These are phyloP conservation scores for Paracyclopina nana DNA, from an alignment of 1,140 invertebrate genomes.

Conservation along the genomic window DNA sequence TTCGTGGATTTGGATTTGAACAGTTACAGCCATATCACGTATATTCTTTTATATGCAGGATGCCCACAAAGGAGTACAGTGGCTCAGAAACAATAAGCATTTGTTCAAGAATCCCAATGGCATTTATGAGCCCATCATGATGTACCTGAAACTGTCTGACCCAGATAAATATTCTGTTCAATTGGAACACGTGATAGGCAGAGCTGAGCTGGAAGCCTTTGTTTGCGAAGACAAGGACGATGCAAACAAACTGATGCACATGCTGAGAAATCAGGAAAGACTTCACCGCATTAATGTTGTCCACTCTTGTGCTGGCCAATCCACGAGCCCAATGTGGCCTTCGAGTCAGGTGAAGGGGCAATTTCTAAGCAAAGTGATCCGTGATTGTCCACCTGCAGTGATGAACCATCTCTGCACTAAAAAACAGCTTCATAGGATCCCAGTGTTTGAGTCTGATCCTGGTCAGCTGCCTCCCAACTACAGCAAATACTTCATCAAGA, in stretches of 20 bases:
- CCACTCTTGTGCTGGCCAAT: neutral
- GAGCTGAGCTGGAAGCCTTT: neutral
- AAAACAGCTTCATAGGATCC: neutral
- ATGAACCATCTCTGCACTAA: neutral
- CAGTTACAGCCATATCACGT: too few relatives aligned
- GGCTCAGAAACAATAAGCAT: neutral
- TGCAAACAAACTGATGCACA: neutral
- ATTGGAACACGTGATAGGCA: neutral
- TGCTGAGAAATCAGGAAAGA: neutral
- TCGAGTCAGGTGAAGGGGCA: neutral
- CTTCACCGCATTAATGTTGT: neutral
- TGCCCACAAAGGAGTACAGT: neutral
- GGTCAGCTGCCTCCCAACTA: too few relatives aligned
- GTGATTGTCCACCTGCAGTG: neutral
- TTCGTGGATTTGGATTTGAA: too few relatives aligned
- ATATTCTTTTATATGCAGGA: too few relatives aligned
- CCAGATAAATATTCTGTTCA: neutral
- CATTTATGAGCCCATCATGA: constrained; percentile 1
- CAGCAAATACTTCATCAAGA: too few relatives aligned
- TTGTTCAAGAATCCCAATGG: neutral
- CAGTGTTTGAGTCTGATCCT: neutral
- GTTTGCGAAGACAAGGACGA: neutral
- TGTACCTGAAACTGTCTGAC: neutral
- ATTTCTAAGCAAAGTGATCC: neutral
- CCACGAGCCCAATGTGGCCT: neutral